phyloP scores from a whole-genome alignment of 2,888 invertebrate species.

The Chymomyza fuscimana region DNA sequence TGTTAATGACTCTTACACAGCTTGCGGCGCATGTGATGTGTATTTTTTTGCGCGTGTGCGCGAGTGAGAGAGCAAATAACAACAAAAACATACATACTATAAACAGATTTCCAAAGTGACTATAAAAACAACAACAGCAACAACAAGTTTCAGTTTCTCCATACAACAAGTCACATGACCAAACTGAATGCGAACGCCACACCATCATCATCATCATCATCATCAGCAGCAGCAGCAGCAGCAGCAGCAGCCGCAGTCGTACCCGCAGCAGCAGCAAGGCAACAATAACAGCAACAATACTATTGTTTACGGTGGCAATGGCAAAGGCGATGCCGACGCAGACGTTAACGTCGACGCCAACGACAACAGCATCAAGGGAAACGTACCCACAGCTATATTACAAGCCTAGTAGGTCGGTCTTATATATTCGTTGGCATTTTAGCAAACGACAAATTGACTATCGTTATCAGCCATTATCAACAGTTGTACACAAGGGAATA shows the following conservation, averaged over 20 bases:
- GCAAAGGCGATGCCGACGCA: background rate
- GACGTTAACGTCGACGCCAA: background rate
- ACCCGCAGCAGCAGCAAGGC: slow-evolving; percentile 24
- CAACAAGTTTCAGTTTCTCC: slow-evolving; percentile 67
- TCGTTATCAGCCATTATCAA: slow-evolving; percentile 45
- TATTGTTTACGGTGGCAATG: background rate
- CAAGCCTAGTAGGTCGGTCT: background rate
- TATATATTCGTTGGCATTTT: background rate
- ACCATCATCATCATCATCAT: slow-evolving; percentile 22
- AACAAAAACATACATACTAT: slow-evolving; percentile 59
- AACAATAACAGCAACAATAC: background rate
- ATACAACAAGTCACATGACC: slow-evolving; percentile 73
- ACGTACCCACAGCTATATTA: background rate
- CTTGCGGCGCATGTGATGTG: slow-evolving; percentile 11
- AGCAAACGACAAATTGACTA: slow-evolving; percentile 36
- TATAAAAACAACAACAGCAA: slow-evolving; percentile 37
- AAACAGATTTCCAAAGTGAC: slow-evolving; percentile 71
- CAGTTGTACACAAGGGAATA: slow-evolving; percentile 16
- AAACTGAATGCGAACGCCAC: slow-evolving; percentile 39
- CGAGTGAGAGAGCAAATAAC: slow-evolving; percentile 1
- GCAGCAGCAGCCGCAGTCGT: slow-evolving; percentile 1
- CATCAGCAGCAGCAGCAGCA: slow-evolving; percentile 27
- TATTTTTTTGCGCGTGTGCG: slow-evolving; percentile 20
- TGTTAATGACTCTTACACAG: slow-evolving; percentile 63
- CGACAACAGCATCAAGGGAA: background rate